These are phyloP conservation scores for Acropternis orthonyx DNA, from an alignment of 2,797 vertebrate genomes.

Conservation along the genomic window DNA sequence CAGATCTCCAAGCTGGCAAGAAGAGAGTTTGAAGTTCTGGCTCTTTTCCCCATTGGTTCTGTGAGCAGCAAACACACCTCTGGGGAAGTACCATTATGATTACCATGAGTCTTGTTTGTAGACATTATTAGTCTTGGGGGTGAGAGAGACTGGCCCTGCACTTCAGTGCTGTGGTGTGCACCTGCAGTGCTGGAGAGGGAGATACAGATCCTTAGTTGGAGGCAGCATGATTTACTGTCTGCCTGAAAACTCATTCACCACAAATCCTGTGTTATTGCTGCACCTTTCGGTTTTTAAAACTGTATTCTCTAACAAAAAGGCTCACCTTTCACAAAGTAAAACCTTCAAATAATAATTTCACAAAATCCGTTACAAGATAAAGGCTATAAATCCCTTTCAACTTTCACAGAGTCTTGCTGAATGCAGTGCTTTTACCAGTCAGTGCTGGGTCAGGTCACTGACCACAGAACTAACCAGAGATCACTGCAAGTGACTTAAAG, in stretches of 20 bases:
- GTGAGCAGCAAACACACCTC: neutral
- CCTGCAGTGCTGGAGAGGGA: fast-evolving
- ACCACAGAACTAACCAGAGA: neutral
- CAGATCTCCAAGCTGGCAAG: neutral
- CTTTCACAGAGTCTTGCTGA: neutral
- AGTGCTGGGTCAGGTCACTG: neutral
- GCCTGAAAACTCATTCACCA: neutral
- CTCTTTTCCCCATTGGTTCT: neutral
- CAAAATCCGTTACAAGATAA: neutral
- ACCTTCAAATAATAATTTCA: neutral
- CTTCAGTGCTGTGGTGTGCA: fast-evolving
- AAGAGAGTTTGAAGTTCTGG: neutral
- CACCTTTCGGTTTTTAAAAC: neutral
- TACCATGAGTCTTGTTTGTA: fast-evolving
- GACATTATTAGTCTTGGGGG: neutral
- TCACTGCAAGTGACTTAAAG: neutral
- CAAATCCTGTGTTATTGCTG: neutral
- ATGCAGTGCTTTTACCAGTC: neutral
- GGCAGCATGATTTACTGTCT: neutral
- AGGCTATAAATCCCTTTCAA: neutral
- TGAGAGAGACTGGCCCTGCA: neutral
- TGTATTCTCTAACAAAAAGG: neutral
- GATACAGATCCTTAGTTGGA: neutral
- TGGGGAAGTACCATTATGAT: neutral
- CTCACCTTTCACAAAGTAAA: neutral